A percentile compares a stretch with the other conserved stretches of the same genome.
Evolutionary conservation across 2,797 vertebrate species (phyloP).

Genomic region (Pelochelys cantorii): DNA sequence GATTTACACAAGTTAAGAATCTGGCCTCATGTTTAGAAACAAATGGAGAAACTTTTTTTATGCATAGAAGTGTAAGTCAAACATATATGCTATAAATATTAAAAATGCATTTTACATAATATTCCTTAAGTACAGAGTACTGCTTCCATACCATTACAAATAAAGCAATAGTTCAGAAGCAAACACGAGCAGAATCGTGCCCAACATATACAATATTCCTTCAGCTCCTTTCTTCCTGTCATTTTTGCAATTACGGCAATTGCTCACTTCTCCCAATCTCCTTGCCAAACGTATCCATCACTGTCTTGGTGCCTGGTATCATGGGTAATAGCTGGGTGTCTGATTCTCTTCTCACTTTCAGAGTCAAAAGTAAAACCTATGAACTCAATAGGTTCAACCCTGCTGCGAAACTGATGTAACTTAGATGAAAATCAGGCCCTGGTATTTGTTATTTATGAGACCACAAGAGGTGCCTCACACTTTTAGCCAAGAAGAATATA

Average conservation of each 20-base stretch:
- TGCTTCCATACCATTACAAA: neutral
- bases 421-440: neutral
- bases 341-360: neutral
- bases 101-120: slow-evolving; percentile 20
- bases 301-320: neutral
- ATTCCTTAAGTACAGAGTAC: neutral
- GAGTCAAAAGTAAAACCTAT: neutral
- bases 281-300: neutral
- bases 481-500: neutral
- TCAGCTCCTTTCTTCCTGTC: neutral
- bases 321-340: neutral
- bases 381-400: neutral
- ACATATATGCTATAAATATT: slow-evolving; percentile 4
- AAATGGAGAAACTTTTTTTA: neutral
- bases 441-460: too few relatives aligned
- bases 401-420: neutral
- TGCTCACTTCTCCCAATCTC: neutral
- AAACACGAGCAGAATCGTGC: neutral
- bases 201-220: neutral
- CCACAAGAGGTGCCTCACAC: too few relatives aligned
- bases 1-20: neutral
- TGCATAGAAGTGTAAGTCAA: neutral
- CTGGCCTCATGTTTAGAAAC: neutral
- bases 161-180: neutral
- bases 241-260: neutral